A percentile compares a stretch with the other conserved stretches of the same genome.
phyloP scores from a whole-genome alignment of 2,113 vertebrate species.

The Nestor notabilis region DNA sequence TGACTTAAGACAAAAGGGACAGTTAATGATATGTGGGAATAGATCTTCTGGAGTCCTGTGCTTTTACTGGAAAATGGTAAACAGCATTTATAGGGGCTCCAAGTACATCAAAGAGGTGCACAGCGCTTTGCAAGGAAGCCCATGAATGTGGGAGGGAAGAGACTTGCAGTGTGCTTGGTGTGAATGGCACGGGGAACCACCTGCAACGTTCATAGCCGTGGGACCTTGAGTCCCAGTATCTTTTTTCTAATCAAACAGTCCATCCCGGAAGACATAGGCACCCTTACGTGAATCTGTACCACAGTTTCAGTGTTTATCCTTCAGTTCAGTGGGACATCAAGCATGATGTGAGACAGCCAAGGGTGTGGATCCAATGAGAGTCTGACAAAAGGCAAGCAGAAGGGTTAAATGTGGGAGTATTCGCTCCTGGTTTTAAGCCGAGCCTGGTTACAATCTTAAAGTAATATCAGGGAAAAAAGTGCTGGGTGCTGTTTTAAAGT shows the following conservation, averaged over 20 bases:
- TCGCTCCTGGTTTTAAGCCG: neutral
- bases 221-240: neutral
- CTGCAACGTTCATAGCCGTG: rapidly evolving
- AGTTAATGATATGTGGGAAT: constrained; percentile 19
- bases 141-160: neutral
- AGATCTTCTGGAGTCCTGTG: neutral
- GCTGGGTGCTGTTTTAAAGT: neutral
- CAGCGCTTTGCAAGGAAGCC: neutral
- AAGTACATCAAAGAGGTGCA: neutral
- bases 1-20: constrained; percentile 12
- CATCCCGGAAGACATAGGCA: neutral
- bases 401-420: neutral
- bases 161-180: neutral
- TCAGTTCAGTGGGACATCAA: neutral
- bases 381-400: neutral
- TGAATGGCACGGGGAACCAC: neutral
- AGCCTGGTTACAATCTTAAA: neutral
- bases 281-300: neutral
- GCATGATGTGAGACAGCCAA: neutral
- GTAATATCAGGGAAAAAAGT: neutral
- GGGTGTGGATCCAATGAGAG: neutral
- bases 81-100: neutral
- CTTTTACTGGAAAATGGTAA: neutral
- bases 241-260: neutral
- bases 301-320: neutral